Evolutionary conservation across 2,888 invertebrate species (phyloP).

Genomic region (Macrosiphum euphorbiae): DNA sequence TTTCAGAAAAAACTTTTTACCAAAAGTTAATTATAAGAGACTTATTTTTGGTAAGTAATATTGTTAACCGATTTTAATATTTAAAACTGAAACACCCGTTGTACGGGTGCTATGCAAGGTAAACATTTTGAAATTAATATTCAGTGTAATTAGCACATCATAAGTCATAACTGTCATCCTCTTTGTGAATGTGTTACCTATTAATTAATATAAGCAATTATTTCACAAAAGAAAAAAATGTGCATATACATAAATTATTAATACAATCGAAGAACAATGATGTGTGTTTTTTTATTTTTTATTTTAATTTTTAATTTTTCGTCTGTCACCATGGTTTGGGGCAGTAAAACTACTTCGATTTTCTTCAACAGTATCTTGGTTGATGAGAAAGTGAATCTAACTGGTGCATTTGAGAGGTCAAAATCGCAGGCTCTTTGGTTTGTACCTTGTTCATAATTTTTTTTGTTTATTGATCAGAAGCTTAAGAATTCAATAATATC

Average conservation of each 20-base stretch:
- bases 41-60: not conserved
- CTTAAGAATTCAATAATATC: too few species aligned
- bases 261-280: not conserved
- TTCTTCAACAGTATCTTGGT: too few species aligned
- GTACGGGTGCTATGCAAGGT: not conserved
- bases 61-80: not conserved
- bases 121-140: not conserved
- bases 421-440: too few species aligned
- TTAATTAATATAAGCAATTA: not conserved
- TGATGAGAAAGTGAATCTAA: too few species aligned
- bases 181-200: not conserved
- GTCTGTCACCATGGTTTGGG: too few species aligned
- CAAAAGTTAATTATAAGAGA: conserved; percentile 48
- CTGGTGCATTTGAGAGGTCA: too few species aligned
- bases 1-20: conserved; percentile 21
- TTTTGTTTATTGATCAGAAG: too few species aligned
- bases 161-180: not conserved
- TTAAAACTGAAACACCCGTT: not conserved
- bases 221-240: not conserved
- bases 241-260: not conserved
- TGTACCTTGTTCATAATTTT: too few species aligned
- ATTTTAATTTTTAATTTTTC: too few species aligned
- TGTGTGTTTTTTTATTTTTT: too few species aligned
- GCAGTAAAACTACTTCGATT: too few species aligned
- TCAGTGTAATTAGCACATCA: not conserved